Evolutionary conservation across 2,888 invertebrate genomes (phyloP).

Genomic region (Drosophila paramelanica): DNA sequence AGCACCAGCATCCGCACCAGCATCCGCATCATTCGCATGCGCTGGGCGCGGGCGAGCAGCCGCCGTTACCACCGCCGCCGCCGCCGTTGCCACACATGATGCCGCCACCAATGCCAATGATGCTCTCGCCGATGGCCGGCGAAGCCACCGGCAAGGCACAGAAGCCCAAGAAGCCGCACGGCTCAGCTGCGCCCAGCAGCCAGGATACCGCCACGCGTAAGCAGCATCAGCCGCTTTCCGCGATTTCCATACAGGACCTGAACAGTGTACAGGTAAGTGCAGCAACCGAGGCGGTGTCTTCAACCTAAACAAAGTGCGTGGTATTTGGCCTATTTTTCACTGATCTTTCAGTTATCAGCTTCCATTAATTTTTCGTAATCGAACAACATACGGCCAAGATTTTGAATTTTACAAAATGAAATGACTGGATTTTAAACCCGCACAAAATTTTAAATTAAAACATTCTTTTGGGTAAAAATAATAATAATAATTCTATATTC

Average conservation of each 20-base stretch:
- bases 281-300: no score
- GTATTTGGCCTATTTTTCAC: no score
- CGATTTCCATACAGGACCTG: slow-evolving; percentile 94
- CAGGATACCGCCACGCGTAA: slow-evolving; percentile 86
- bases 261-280: slow-evolving; percentile 89
- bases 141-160: slow-evolving; percentile 81
- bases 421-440: no score
- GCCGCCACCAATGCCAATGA: slow-evolving; percentile 86
- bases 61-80: slow-evolving; percentile 84
- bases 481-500: no score
- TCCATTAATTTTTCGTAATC: no score
- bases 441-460: no score
- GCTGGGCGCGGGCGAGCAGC: slow-evolving; percentile 62
- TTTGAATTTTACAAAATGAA: no score
- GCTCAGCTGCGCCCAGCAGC: slow-evolving; percentile 62
- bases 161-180: slow-evolving; percentile 69
- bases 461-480: no score
- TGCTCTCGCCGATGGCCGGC: slow-evolving; percentile 71
- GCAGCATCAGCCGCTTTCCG: slow-evolving; percentile 91
- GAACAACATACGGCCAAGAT: no score
- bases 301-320: no score
- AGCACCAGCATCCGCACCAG: slow-evolving; percentile 40
- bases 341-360: no score
- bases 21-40: slow-evolving; percentile 72
- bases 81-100: slow-evolving; percentile 86